A percentile compares a stretch with the other conserved stretches of the same genome.
These are phyloP conservation scores for Bruchidius siliquastri DNA, from an alignment of 2,888 invertebrate species.

Conservation along the genomic window DNA sequence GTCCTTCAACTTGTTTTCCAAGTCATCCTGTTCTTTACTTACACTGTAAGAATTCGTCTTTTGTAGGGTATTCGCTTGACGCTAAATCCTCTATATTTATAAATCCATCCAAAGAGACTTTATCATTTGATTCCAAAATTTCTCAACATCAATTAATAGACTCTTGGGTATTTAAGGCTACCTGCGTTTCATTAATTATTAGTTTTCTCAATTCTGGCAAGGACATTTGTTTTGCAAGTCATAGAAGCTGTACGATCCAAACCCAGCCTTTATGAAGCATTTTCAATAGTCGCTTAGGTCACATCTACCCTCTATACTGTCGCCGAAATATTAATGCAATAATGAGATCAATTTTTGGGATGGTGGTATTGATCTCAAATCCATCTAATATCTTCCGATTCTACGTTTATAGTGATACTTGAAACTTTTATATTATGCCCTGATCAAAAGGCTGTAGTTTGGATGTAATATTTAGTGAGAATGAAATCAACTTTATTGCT, in stretches of 20 bases:
- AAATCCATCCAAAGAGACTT: conserved; percentile 8
- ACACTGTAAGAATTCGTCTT: conserved; percentile 12
- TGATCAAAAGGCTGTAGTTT: conserved; percentile 13
- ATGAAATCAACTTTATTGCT: conserved; percentile 10
- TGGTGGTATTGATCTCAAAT: neutral
- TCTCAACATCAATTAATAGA: conserved; percentile 5
- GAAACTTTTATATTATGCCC: conserved; percentile 13
- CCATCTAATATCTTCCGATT: neutral
- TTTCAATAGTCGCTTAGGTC: conserved; percentile 11
- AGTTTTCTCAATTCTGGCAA: conserved; percentile 23
- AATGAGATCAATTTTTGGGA: conserved; percentile 11
- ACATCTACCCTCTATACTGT: conserved; percentile 13
- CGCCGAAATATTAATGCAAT: conserved; percentile 5
- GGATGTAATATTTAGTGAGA: conserved; percentile 14
- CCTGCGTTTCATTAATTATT: conserved; percentile 5
- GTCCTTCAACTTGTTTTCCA: conserved; percentile 1
- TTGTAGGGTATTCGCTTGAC: conserved; percentile 9
- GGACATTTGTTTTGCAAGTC: conserved; percentile 9
- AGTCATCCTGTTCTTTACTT: conserved; percentile 6
- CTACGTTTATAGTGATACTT: conserved; percentile 8
- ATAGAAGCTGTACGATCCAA: conserved; percentile 4
- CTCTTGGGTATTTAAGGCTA: conserved; percentile 4
- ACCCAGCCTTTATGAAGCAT: conserved; percentile 16
- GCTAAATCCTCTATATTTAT: conserved; percentile 9
- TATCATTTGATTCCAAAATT: conserved; percentile 6